Base-by-base conservation (phyloP, 2,888 invertebrate species). In the Malthinus seriepunctatus region DNA sequence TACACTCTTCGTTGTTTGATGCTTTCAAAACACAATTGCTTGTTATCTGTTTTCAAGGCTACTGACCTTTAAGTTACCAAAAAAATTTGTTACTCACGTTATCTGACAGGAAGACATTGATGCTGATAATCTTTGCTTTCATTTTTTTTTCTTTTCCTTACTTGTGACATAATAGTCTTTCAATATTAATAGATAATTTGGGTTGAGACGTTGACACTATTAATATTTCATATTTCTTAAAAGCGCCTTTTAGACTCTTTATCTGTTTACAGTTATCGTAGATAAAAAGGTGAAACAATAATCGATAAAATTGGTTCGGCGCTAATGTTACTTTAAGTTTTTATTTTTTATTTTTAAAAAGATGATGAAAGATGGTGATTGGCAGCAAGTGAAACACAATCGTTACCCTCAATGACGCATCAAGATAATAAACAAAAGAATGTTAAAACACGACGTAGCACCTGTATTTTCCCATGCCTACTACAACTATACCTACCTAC, bases 371-470 rank as follows among this genome's bases (percentile, higher is more conserved):
- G 45, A 54, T 50, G 61, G 63, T 49, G 67, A 69, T 67, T 69
- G 69, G 66, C 69, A 69, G 60, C 63, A 56, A 64, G 62, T 62
- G 56, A 38, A 58, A 57, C 61, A 65, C 67, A 72, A 71, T 76
- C 75, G 74, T 76, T 76, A 76, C 71, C 58, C 68, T 69, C 73
- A 65, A 76, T 76, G 76, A 76, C 75, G 75, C 75, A 76, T 76
- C 76, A 76, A 73, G 72, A 75, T 72, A 68, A 69, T 71, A 72
- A 73, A 75, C 72, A 75, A 74, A 74, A 73, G 74, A 72, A 72
- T 67, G 69, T 69, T 71, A 71, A 73, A 72, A 71, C 72, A 72
- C 67, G 67, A 63, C 59, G 65, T 65, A 62, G 59, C 62, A 67
- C 66, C 65, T 66, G 66, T 70, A 71, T 68, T 72, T 74, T 74